Percentiles rank a stretch among this genome's conserved stretches.
These are phyloP conservation scores for Tholera decimalis DNA, from an alignment of 2,888 invertebrate species.

Conservation along the genomic window DNA sequence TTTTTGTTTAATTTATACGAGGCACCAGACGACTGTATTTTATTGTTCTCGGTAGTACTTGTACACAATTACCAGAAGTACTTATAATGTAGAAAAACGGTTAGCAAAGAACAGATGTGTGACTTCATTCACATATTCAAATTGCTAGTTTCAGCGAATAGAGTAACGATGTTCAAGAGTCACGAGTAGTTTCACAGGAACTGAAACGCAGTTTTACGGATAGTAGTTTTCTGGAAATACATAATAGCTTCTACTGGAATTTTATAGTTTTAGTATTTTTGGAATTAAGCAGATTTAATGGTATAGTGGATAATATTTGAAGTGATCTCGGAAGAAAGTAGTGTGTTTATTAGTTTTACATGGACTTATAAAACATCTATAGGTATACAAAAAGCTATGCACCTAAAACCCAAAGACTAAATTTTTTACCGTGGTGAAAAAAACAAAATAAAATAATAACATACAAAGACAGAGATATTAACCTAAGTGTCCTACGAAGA, in stretches of 20 bases:
- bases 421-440: too few species aligned
- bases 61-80: not conserved
- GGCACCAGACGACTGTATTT: too few species aligned
- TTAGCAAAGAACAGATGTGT: conserved; percentile 24
- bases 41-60: not conserved
- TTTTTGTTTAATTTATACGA: too few species aligned
- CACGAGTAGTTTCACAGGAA: conserved; percentile 5
- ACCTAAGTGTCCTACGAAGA: too few species aligned
- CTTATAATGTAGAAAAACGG: conserved; percentile 4
- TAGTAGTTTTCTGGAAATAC: not conserved
- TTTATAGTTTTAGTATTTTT: not conserved
- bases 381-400: too few species aligned
- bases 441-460: too few species aligned
- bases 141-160: conserved; percentile 16
- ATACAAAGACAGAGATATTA: too few species aligned
- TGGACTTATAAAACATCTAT: too few species aligned
- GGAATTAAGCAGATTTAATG: not conserved
- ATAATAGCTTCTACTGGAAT: not conserved
- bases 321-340: not conserved
- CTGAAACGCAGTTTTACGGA: not conserved
- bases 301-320: not conserved
- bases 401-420: too few species aligned
- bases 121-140: conserved; percentile 27
- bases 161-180: conserved; percentile 11
- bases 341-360: not conserved